A percentile compares a stretch with the other conserved stretches of the same genome.
Evolutionary conservation across 2,113 vertebrate genomes (phyloP).

Genomic region (Columbina picui): DNA sequence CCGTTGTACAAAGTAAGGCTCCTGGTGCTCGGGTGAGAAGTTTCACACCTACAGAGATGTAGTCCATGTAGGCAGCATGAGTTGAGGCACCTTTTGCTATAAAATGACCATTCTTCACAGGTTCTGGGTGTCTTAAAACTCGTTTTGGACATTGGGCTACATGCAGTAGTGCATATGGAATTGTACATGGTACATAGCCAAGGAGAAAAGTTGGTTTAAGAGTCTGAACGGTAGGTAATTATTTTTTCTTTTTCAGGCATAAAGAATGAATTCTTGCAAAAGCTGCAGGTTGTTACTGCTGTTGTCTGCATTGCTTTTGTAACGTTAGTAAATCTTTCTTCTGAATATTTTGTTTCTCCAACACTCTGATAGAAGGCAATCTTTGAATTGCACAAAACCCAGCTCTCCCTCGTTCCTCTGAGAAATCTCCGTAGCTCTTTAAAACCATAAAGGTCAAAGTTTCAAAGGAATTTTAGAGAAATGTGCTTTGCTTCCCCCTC

Average conservation of each 20-base stretch:
- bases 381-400: neutral
- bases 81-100: neutral
- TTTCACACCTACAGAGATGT: neutral
- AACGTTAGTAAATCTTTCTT: neutral
- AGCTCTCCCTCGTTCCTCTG: neutral
- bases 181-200: neutral
- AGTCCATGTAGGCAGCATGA: neutral
- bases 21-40: neutral
- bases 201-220: neutral
- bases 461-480: slow-evolving; percentile 22
- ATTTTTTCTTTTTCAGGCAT: neutral
- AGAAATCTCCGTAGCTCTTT: slow-evolving; percentile 3
- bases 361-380: neutral
- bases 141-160: neutral
- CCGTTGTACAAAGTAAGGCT: neutral
- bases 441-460: slow-evolving; percentile 37
- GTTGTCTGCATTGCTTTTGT: neutral
- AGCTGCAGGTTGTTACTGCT: neutral
- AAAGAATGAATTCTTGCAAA: neutral
- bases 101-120: neutral
- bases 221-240: neutral
- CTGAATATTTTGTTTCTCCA: neutral
- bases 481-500: neutral
- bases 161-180: neutral
- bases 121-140: neutral